A percentile compares a stretch with the other conserved stretches of the same genome.
phyloP scores from a whole-genome alignment of 2,113 vertebrate genomes.

The Callipepla californica region DNA sequence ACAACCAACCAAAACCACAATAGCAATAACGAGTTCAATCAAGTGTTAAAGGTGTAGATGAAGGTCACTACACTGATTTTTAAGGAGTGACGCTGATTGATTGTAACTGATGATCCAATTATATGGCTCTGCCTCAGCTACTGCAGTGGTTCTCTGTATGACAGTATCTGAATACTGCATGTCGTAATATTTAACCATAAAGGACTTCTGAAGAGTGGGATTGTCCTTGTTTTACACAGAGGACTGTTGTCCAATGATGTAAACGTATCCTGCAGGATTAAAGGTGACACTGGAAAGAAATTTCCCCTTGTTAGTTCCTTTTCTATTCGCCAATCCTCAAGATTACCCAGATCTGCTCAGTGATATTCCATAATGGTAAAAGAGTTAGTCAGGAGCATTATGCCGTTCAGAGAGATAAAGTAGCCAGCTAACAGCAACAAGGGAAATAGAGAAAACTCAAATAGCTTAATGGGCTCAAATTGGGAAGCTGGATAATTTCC shows the following conservation, averaged over 20 bases:
- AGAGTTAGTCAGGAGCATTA: not conserved
- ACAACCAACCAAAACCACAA: not conserved
- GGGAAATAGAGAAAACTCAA: conserved; percentile 39
- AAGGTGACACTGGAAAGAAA: not conserved
- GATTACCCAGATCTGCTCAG: not conserved
- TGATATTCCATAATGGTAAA: not conserved
- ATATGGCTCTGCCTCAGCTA: not conserved
- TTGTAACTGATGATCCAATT: not conserved
- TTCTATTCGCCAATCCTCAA: not conserved
- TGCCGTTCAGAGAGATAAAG: not conserved
- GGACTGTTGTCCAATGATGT: not conserved
- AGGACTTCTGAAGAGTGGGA: not conserved
- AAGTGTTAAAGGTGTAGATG: not conserved
- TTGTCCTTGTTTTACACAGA: not conserved
- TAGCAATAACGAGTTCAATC: not conserved
- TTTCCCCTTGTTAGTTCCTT: not conserved
- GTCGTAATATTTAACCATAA: not conserved
- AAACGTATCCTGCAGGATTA: not conserved
- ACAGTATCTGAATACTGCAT: not conserved
- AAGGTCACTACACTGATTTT: not conserved
- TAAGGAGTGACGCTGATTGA: not conserved
- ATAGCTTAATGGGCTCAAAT: conserved; percentile 52
- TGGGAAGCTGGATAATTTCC: conserved; percentile 60
- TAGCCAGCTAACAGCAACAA: not conserved
- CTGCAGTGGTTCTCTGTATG: not conserved